phyloP scores from a whole-genome alignment of 2,888 invertebrate genomes.

The Hirtodrosophila duncani region DNA sequence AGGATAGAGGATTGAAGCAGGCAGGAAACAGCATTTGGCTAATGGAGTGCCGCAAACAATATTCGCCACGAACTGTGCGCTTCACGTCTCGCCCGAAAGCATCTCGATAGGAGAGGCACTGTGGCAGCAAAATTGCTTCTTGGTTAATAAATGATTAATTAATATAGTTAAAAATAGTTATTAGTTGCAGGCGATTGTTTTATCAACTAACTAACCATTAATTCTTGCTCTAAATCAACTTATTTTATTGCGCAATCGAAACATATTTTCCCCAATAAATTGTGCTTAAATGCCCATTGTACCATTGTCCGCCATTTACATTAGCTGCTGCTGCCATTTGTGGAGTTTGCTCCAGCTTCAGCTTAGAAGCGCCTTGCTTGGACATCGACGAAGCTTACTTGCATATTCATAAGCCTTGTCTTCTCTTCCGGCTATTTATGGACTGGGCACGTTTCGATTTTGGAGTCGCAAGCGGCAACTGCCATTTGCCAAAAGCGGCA shows the following conservation, averaged over 20 bases:
- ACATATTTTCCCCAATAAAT: no score
- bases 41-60: conserved; percentile 58
- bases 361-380: conserved; percentile 51
- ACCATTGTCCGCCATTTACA: conserved; percentile 33
- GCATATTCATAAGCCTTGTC: conserved; percentile 61
- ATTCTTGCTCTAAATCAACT: no score
- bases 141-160: no score
- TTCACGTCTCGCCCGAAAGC: no score
- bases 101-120: no score
- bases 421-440: conserved; percentile 44
- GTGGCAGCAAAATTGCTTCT: no score
- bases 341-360: conserved; percentile 15
- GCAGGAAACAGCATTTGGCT: conserved; percentile 44
- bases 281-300: no score
- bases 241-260: no score
- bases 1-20: conserved; percentile 16
- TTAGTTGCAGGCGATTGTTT: no score
- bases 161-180: no score
- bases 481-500: conserved; percentile 7
- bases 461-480: conserved; percentile 28
- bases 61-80: no score
- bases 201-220: no score
- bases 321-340: conserved; percentile 13
- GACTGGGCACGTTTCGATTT: conserved; percentile 46
- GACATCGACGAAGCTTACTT: conserved; percentile 38